phyloP scores from a whole-genome alignment of 2,888 invertebrate species.

The Drosophila suboccidentalis region DNA sequence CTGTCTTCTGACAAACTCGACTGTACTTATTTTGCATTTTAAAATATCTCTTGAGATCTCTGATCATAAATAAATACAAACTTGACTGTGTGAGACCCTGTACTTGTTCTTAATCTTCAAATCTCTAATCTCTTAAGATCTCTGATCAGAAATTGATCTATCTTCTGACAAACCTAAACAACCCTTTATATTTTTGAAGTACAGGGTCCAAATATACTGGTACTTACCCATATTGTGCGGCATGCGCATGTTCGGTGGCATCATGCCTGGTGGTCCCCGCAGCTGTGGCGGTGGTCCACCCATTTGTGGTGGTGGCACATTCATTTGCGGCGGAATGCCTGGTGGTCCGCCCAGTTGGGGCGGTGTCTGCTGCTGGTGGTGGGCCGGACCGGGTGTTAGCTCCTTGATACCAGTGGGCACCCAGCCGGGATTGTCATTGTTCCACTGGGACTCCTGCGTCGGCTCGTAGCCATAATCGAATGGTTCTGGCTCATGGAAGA shows the following conservation, averaged over 20 bases:
- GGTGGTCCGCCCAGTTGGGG: too few species aligned
- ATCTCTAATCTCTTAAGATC: too few species aligned
- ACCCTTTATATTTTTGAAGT: neutral
- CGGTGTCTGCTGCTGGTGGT: constrained; percentile 79
- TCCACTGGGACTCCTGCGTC: constrained; percentile 91
- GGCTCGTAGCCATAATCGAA: constrained; percentile 89
- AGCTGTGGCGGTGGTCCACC: constrained; percentile 79
- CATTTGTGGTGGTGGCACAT: constrained; percentile 76
- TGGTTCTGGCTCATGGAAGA: constrained; percentile 84
- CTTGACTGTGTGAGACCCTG: too few species aligned
- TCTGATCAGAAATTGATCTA: too few species aligned
- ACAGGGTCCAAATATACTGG: neutral
- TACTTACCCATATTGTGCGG: constrained; percentile 69
- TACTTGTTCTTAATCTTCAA: too few species aligned
- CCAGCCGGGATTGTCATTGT: constrained; percentile 88
- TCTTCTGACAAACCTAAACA: neutral
- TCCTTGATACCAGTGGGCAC: constrained; percentile 89
- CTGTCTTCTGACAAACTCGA: too few species aligned
- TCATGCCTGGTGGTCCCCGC: constrained; percentile 67
- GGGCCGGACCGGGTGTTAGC: constrained; percentile 88
- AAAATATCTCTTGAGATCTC: too few species aligned
- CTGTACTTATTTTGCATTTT: too few species aligned
- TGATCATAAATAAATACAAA: too few species aligned
- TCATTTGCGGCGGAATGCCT: constrained; percentile 66
- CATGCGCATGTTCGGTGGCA: constrained; percentile 78